Evolutionary conservation across 2,888 invertebrate species (phyloP), one percentile per base, ranked within the genome.

Genomic region (Hyppa rectilinea): DNA sequence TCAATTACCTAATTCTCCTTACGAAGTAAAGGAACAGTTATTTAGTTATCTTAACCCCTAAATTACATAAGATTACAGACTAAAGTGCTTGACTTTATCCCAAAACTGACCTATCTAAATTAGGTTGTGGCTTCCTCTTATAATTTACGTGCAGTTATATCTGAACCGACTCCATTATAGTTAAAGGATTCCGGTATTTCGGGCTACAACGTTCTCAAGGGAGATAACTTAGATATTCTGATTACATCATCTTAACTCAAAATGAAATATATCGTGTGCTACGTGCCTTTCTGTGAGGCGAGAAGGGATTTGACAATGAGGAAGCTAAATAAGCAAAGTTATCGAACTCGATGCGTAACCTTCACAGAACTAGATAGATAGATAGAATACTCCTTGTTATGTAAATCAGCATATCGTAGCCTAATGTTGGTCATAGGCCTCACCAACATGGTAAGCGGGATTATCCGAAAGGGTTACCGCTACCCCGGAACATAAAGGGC

Each of bases 51-150:
- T 70, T 36, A 23, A n/a, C 14, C 58, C 56, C 65, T 72, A 58
- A 72, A 65, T 66, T 55, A 78, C 36, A 43, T 50, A 47, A 62
- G 62, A 62, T 81, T 68, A 52, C 14, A 62, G 31, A 64, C 50
- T 45, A 45, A 53, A 75, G 43, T 50, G 34, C 58, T 55, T 50
- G 38, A 70, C 10, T 64, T 58, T 23, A 69, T 65, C 45, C 58
- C 40, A 59, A 75, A 80, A 81, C 50, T 67, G 53, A 72, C 71
- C 67, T 69, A 78, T 52, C 71, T 70, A 65, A 75, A 79, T 58
- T 59, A 76, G 43, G 17, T 58, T 50, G 43, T 52, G 50, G 71
- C 31, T 59, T 61, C 10, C 43, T 68, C 53, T 56, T 71, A 65
- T 60, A 60, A 63, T 38, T 14, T 65, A 66, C 26, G 34, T 45